Base-by-base conservation (phyloP, 1,140 invertebrate species). In the Pentalonia nigronervosa region DNA sequence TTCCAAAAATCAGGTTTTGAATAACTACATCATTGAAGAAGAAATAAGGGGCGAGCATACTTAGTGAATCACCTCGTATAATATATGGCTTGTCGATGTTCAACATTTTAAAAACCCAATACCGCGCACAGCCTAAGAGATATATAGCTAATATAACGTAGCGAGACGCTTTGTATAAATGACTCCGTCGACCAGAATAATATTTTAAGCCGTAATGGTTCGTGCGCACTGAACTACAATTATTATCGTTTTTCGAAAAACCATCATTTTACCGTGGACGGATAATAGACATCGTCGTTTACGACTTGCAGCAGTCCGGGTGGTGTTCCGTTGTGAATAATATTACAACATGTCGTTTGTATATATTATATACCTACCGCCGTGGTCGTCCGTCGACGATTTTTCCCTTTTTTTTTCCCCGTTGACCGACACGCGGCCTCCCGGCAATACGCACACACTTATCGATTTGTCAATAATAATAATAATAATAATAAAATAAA, bases 381-480 rank as follows among this genome's bases (percentile, higher is more conserved):
- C 8, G 88, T 53, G n/a, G 48, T 23, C 34, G 20, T 53, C 36
- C 8, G 81, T 45, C 36, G 36, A 3, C 8, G 81, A 84, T 84
- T 84, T 84, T 41, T 67, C 30, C n/a, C n/a, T 25, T 88, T n/a
- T 76, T 60, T 36, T 36, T 91, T 41, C n/a, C 1, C 25, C 25
- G 23, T 45, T 60, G 56, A 45, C 41, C 88, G 41, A 91, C 56
- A 67, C 90, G 60, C 41, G 90, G 41, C 47, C 48, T n/a, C 47
- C n/a, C 87, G 48, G 30, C 87, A 53, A 88, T 47, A 53, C 20
- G 76, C 90, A 91, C 90, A n/a, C 30, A 48, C 67, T 91, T 91
- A 91, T 91, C 90, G 90, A 91, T 91, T 91, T 81, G 90, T 91
- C 90, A 81, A 76, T 47, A 91, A 48, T 84, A 84, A 23, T 41